Evolutionary conservation across 2,888 invertebrate genomes (phyloP), one percentile per base, ranked within the genome.

Genomic region (Cryptocheilus praepositus): DNA sequence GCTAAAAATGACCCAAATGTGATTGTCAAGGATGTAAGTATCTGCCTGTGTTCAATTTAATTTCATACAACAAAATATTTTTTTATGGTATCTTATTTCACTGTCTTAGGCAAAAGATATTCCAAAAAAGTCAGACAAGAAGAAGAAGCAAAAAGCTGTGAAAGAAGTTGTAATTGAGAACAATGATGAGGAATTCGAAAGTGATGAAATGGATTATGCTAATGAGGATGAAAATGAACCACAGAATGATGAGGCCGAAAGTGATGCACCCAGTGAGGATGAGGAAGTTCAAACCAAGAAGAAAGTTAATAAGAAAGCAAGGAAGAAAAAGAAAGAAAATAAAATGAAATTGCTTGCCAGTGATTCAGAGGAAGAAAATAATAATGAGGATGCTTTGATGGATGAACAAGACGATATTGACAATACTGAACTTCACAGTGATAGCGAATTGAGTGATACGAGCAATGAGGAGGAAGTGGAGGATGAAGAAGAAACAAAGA

Each of bases 401-500:
- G 79, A 86, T 74, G 74, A 81, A 70, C 73, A 83, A 21, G 89
- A 83, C 83, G 86, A 75, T 84, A 85, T 85, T 36, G 36, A 36
- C 25, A 25, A 25, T 28, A 82, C 88, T 82, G 90, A 90, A 85
- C 68, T 72, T 13, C 73, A 76, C 4, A 74, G 77, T 8, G 67
- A 70, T 60, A 36, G 36, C 13, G 28, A 28, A 28, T 28, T 28
- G 7, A 61, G 71, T 53, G 45, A 58, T 57, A 62, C 69, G 22
- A 53, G 28, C 25, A 70, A 70, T 36, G 56, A 61, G 49, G 59
- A 87, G 88, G 0, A 89, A 67, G 79, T 85, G 11, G 85, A 84
- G 49, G 88, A 89, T 7, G 83, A 82, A 36, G 71, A 73, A 0
- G 70, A 66, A 5, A 77, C 79, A 18, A 85, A 84, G 46, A 88